phyloP scores from a whole-genome alignment of 2,888 invertebrate species.

The Trilocha varians region DNA sequence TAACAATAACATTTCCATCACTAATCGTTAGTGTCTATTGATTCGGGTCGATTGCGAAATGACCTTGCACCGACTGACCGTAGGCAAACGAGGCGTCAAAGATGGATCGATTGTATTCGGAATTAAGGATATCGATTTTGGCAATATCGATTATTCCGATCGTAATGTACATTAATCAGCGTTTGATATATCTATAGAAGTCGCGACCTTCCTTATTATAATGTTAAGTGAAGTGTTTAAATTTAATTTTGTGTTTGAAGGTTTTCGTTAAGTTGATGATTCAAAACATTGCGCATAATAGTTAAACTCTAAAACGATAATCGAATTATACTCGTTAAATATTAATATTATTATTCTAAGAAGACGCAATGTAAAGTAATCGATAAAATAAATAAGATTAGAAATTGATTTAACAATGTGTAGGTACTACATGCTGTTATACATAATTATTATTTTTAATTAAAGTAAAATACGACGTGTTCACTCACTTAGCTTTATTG shows the following conservation, averaged over 20 bases:
- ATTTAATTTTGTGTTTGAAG: background rate
- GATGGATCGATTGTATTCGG: background rate
- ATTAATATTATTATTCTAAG: too few relatives aligned
- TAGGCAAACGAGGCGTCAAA: constrained; percentile 3
- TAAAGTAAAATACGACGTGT: too few relatives aligned
- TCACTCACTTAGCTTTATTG: too few relatives aligned
- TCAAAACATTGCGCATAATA: background rate
- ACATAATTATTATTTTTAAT: too few relatives aligned
- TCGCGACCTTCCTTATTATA: background rate
- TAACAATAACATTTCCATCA: constrained; percentile 8
- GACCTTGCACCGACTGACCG: constrained; percentile 15
- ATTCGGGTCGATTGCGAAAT: constrained; percentile 11
- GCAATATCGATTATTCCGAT: background rate
- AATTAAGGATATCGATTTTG: background rate
- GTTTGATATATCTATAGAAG: background rate
- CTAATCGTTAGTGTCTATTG: constrained; percentile 17
- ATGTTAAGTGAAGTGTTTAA: background rate
- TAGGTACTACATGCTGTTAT: too few relatives aligned
- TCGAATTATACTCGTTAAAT: too few relatives aligned
- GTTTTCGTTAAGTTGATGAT: background rate
- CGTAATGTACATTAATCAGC: background rate
- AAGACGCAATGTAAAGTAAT: too few relatives aligned
- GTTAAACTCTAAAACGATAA: too few relatives aligned
- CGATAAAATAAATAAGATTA: too few relatives aligned
- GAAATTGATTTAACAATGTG: too few relatives aligned